Percentiles rank a stretch among this genome's conserved stretches.
Conservation (phyloP, 2,113 vertebrate species). For the Psophia crepitans region DNA sequence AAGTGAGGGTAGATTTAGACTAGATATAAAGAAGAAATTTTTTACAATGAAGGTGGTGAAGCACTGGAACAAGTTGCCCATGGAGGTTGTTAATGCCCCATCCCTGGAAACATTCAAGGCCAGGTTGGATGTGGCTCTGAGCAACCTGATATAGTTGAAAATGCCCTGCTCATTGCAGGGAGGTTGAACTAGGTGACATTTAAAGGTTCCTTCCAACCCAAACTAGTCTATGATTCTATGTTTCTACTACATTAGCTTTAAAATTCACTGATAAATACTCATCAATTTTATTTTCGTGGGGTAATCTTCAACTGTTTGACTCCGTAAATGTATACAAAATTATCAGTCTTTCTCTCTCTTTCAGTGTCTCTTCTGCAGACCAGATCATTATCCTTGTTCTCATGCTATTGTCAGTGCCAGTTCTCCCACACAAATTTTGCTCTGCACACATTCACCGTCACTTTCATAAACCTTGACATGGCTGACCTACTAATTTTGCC, state of each 20-base stretch:
- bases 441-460: neutral
- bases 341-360: neutral
- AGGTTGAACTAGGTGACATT: too few species aligned
- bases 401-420: neutral
- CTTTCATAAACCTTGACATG: neutral
- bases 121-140: too few species aligned
- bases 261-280: neutral
- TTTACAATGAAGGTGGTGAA: too few species aligned
- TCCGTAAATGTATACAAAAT: neutral
- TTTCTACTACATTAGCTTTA: neutral
- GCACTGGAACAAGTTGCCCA: too few species aligned
- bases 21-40: too few species aligned
- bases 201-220: too few species aligned
- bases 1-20: too few species aligned
- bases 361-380: neutral
- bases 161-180: too few species aligned
- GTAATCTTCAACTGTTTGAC: neutral
- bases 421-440: neutral
- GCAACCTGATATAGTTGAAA: too few species aligned
- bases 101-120: too few species aligned
- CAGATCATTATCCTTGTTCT: neutral
- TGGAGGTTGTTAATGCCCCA: too few species aligned
- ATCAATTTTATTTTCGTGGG: neutral
- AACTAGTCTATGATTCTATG: too few species aligned
- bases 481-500: neutral